These are phyloP conservation scores for Amiota mariae DNA, from an alignment of 2,888 invertebrate genomes.

Conservation along the genomic window DNA sequence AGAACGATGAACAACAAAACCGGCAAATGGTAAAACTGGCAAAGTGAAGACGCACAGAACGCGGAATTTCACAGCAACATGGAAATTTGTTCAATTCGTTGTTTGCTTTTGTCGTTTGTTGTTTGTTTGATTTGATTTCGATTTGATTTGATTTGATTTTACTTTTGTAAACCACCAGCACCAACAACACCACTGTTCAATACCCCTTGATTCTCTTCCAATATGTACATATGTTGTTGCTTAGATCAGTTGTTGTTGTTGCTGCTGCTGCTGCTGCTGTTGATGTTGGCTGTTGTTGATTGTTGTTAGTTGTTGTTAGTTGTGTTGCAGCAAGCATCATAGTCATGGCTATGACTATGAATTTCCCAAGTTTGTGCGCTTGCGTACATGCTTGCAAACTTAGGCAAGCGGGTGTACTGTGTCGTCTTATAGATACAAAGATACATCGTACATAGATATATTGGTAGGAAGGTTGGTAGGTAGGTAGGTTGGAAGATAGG, in stretches of 20 bases:
- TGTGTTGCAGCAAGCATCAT: no score
- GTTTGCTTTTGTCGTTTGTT: slow-evolving; percentile 49
- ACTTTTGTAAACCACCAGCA: slow-evolving; percentile 18
- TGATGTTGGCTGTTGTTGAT: no score
- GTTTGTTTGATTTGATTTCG: slow-evolving; percentile 64
- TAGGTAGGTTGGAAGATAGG: not conserved
- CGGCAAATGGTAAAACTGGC: slow-evolving; percentile 37
- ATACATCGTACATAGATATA: not conserved
- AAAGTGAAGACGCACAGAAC: slow-evolving; percentile 42
- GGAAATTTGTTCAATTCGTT: slow-evolving; percentile 69
- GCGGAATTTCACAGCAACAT: slow-evolving; percentile 68
- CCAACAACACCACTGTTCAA: not conserved
- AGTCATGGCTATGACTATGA: no score
- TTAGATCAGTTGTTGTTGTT: no score
- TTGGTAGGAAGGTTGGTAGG: not conserved
- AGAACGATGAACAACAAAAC: slow-evolving; percentile 18
- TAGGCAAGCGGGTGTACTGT: no score
- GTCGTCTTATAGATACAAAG: not conserved
- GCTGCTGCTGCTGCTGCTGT: no score
- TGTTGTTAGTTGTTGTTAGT: no score
- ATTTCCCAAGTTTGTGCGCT: no score
- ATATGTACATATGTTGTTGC: no score
- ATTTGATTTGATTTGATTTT: slow-evolving; percentile 69
- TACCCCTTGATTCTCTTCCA: no score
- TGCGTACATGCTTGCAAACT: no score